These are phyloP conservation scores for Donacobius atricapilla DNA, from an alignment of 2,113 vertebrate species.

Conservation along the genomic window DNA sequence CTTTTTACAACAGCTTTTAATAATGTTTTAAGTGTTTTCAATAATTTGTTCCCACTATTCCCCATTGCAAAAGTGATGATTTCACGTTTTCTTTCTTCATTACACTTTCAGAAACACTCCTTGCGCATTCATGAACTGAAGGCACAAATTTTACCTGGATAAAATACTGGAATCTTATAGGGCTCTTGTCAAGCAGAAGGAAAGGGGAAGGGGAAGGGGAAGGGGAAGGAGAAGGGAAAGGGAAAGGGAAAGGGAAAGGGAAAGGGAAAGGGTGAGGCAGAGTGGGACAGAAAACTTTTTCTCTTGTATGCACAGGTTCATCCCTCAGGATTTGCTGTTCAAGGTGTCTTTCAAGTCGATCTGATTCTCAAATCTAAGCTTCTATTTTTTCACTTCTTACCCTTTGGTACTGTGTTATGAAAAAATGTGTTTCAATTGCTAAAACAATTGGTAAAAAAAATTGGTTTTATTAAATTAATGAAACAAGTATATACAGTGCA, in stretches of 20 bases:
- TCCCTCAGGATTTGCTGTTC: not conserved
- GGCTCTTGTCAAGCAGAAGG: fast-evolving
- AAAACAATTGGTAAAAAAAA: not conserved
- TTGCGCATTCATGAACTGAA: not conserved
- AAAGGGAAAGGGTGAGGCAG: too few relatives aligned
- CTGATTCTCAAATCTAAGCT: not conserved
- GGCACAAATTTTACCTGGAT: not conserved
- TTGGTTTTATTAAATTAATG: not conserved
- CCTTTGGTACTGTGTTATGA: not conserved
- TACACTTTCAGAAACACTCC: not conserved
- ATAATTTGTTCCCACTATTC: not conserved
- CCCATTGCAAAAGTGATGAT: not conserved
- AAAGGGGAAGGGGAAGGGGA: too few relatives aligned
- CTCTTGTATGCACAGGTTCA: not conserved
- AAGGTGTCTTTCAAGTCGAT: not conserved
- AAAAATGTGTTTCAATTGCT: not conserved
- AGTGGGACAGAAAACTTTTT: not conserved
- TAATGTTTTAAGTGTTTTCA: not conserved
- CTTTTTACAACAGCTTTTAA: not conserved
- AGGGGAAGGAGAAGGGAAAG: not conserved
- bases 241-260: not conserved
- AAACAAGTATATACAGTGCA: not conserved
- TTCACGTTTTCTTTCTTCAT: not conserved
- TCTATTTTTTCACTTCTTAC: not conserved
- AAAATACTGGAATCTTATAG: not conserved